Conservation (phyloP, 1,140 invertebrate species). For the Watersipora subatra region DNA sequence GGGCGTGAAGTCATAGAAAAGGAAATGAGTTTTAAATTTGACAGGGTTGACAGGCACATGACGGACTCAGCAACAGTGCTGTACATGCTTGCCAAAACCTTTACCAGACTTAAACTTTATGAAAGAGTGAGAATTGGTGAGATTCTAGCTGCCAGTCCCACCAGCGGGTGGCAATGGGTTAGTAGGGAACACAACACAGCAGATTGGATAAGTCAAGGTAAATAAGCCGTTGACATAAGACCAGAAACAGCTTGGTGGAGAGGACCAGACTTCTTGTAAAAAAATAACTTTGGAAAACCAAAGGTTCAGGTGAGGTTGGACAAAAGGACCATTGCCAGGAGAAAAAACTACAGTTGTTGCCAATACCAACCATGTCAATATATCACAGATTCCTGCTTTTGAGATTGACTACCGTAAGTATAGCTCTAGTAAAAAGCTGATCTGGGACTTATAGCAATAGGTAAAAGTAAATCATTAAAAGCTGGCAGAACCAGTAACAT, state of each 20-base stretch:
- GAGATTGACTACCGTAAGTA: not conserved
- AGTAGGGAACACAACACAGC: not conserved
- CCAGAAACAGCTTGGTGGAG: not conserved
- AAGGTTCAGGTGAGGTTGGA: too few species aligned
- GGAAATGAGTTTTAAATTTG: not conserved
- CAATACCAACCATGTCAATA: not conserved
- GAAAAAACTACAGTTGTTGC: not conserved
- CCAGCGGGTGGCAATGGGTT: not conserved
- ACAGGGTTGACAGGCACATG: not conserved
- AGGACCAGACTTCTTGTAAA: not conserved
- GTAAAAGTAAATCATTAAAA: too few species aligned
- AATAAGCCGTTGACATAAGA: not conserved
- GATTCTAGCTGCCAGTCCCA: not conserved
- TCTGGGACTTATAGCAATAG: too few species aligned
- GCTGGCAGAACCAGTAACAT: too few species aligned
- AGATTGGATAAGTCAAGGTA: constrained; percentile 3
- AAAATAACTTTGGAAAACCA: too few species aligned
- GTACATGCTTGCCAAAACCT: not conserved
- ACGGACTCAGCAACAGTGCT: constrained; percentile 5
- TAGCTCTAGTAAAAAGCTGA: not conserved
- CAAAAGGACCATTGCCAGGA: not conserved
- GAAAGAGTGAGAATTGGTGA: constrained; percentile 4
- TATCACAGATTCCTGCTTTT: not conserved
- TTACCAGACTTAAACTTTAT: constrained; percentile 4
- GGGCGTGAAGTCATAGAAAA: not conserved